Base-by-base conservation (phyloP, 2,888 invertebrate genomes). In the Lasioglossum malachurum region DNA sequence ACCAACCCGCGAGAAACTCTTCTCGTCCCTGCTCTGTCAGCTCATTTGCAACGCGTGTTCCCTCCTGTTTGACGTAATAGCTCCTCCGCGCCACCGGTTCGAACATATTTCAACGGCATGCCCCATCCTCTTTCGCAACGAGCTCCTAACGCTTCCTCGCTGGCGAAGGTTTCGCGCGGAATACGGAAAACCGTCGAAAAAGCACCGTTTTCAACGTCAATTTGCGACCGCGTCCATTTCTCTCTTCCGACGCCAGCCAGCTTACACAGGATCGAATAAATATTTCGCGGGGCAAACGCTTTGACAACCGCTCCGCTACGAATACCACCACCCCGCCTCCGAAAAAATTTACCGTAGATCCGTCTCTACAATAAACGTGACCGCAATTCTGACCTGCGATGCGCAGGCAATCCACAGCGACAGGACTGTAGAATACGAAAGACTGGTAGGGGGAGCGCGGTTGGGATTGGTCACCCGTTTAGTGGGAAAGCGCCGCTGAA, bases 201-300 rank as follows among this genome's bases (percentile, higher is more conserved):
- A 49, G 67, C 31, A 16, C 10, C 31, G 35, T 57, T 82, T 31
- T 31, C 73, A 10, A 23, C 53, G 75, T 75, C 69, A 57, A 80
- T 75, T 80, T 80, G 41, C 53, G 31, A 71, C n/a, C 46, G 16
- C n/a, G 5, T 57, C 41, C 38, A 60, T 75, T 60, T 75, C 69
- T 44, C 69, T 23, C 14, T 44, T 19, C 35, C 14, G 2, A 14
- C 64, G n/a, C n/a, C 53, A n/a, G 10, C n/a, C 53, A 23, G n/a
- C 53, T 53, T 23, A 23, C 14, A 41, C 16, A 69, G 14, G 27
- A 35, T 27, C 23, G 75, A 60, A 71, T 57, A 80, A 80, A 83
- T 75, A 80, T 72, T 49, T 60, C 27, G 41, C 23, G 35, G 31
- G 31, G 19, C 5, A 14, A 14, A 16, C 16, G 60, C 60, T 60